Conservation (phyloP, 2,888 invertebrate genomes). For the Chirona hameri region DNA sequence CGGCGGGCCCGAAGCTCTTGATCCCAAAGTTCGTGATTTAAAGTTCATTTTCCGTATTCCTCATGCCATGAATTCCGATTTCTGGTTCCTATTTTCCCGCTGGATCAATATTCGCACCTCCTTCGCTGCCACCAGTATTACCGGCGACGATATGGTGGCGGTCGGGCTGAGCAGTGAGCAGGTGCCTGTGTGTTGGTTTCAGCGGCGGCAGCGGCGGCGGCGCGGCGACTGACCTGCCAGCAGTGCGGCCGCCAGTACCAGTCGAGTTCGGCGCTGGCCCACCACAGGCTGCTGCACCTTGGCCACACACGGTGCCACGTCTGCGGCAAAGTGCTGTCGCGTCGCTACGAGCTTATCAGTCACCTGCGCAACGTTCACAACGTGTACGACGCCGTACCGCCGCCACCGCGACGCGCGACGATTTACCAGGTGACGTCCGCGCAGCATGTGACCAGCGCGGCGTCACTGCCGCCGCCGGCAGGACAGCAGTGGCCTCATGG, state of each 20-base stretch:
- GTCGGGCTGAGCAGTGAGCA: no score
- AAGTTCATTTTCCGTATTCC: no score
- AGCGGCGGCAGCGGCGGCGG: constrained; percentile 42
- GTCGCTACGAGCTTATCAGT: constrained; percentile 49
- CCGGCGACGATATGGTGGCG: no score
- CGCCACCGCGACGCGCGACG: background rate
- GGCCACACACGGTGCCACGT: constrained; percentile 44
- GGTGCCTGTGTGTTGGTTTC: constrained; percentile 50
- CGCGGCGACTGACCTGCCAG: constrained; percentile 36
- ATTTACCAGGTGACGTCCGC: no score
- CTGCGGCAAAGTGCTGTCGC: constrained; percentile 48
- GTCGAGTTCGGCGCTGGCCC: constrained; percentile 53
- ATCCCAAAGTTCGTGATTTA: no score
- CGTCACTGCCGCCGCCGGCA: no score
- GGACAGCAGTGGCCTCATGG: background rate
- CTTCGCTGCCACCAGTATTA: no score
- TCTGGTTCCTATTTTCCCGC: no score
- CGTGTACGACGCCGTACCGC: background rate
- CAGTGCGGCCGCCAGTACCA: constrained; percentile 45
- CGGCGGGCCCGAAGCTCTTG: no score
- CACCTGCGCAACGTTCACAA: constrained; percentile 48
- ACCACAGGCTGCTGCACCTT: constrained; percentile 48
- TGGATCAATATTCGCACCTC: no score
- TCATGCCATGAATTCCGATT: no score
- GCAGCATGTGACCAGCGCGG: no score